Conservation (phyloP, 2,888 invertebrate species). For the Dryomyza anilis region DNA sequence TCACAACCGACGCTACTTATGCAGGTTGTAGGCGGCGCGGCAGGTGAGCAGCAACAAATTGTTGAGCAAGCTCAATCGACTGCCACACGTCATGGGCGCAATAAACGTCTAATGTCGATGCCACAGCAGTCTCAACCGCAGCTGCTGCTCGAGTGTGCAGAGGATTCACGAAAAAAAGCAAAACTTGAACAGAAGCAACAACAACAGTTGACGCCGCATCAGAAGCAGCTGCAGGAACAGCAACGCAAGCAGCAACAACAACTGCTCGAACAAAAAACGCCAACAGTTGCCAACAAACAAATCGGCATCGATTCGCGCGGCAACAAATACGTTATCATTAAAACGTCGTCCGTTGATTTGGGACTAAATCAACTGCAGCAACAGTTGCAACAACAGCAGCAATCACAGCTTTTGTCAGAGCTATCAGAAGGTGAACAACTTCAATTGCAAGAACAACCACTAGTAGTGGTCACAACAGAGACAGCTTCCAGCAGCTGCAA, state of each 20-base stretch:
- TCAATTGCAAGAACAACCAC: constrained; percentile 8
- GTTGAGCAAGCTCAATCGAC: not conserved
- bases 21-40: not conserved
- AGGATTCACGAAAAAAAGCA: not conserved
- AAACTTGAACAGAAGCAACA: constrained; percentile 26
- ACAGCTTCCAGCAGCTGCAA: constrained; percentile 14
- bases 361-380: constrained; percentile 28
- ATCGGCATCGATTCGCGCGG: constrained; percentile 49
- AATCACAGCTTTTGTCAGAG: constrained; percentile 4
- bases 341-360: constrained; percentile 39
- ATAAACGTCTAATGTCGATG: constrained; percentile 25
- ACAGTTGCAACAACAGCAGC: constrained; percentile 24
- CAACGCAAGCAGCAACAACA: constrained; percentile 30
- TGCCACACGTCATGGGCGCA: constrained; percentile 27
- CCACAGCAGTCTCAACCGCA: constrained; percentile 24
- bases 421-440: not conserved
- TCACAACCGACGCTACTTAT: constrained; percentile 16
- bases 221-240: constrained; percentile 31
- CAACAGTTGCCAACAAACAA: constrained; percentile 39
- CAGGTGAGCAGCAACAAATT: constrained; percentile 7
- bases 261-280: constrained; percentile 24
- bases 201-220: constrained; percentile 28
- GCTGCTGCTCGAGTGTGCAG: not conserved
- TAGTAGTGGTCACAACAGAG: constrained; percentile 25
- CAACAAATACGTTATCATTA: constrained; percentile 55